Evolutionary conservation across 2,797 vertebrate genomes (phyloP).

Genomic region (Microctenopoma lineatum): DNA sequence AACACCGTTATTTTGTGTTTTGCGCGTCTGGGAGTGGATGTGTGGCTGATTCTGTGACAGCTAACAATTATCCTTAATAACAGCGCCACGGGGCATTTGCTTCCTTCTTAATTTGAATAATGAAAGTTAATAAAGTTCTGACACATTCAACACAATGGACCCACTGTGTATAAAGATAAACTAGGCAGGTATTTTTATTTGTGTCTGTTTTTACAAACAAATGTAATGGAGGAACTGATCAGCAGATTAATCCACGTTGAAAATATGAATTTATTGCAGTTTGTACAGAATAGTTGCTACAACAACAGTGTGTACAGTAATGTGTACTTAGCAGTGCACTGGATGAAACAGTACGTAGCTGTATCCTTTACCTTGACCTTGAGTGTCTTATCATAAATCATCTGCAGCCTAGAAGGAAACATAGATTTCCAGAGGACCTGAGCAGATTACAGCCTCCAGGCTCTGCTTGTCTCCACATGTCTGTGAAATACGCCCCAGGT

Average conservation of each 20-base stretch:
- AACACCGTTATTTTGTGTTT: background rate
- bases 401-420: conserved; percentile 7
- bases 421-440: conserved; percentile 24
- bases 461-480: conserved; percentile 57
- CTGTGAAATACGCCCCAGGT: conserved; percentile 9
- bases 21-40: conserved; percentile 8
- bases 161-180: too few species aligned
- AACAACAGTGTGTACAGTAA: background rate
- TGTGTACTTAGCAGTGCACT: background rate
- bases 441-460: background rate
- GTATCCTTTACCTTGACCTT: conserved; percentile 29
- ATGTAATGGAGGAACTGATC: too few species aligned
- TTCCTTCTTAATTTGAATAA: background rate
- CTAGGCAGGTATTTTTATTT: background rate
- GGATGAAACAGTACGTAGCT: background rate
- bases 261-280: background rate
- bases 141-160: too few species aligned
- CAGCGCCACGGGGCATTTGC: conserved; percentile 1
- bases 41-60: conserved; percentile 25
- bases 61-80: conserved; percentile 16
- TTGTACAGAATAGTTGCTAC: too few species aligned
- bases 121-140: too few species aligned
- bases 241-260: too few species aligned
- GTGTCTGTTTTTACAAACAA: too few species aligned
- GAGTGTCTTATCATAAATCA: conserved; percentile 22